A percentile compares a stretch with the other conserved stretches of the same genome.
These are phyloP conservation scores for Carpatolechia fugitivella DNA, from an alignment of 2,888 invertebrate genomes.

Conservation along the genomic window DNA sequence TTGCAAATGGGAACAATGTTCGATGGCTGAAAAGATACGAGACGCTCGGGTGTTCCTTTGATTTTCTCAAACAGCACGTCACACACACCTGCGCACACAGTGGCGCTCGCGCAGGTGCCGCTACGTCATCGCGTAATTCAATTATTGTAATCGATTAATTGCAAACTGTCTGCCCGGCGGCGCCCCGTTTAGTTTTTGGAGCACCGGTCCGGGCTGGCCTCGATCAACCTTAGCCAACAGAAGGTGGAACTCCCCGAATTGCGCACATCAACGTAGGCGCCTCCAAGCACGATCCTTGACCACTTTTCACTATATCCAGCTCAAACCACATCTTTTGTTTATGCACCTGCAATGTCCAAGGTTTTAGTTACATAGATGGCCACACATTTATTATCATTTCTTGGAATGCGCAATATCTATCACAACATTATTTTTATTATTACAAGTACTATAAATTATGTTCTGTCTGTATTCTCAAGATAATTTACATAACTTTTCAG, in stretches of 20 bases:
- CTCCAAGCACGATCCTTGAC: slow-evolving; percentile 39
- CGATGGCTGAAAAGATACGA: slow-evolving; percentile 35
- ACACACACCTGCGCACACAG: slow-evolving; percentile 64
- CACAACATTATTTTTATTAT: too few species aligned
- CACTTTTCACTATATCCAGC: slow-evolving; percentile 34
- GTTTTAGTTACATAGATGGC: slow-evolving; percentile 34
- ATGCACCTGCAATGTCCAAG: slow-evolving; percentile 38
- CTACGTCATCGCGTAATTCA: slow-evolving; percentile 64
- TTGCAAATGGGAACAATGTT: slow-evolving; percentile 51
- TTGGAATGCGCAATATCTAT: not conserved
- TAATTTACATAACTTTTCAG: too few species aligned
- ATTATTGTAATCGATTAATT: slow-evolving; percentile 71
- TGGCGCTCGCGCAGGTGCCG: slow-evolving; percentile 67
- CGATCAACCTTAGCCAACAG: slow-evolving; percentile 18
- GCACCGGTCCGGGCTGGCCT: slow-evolving; percentile 37
- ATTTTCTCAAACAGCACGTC: slow-evolving; percentile 61
- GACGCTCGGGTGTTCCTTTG: slow-evolving; percentile 64
- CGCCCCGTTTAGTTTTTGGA: slow-evolving; percentile 51
- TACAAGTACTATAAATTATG: too few species aligned
- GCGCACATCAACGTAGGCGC: slow-evolving; percentile 9
- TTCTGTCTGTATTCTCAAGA: too few species aligned
- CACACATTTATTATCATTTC: slow-evolving; percentile 22
- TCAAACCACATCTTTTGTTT: slow-evolving; percentile 34
- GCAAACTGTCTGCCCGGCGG: slow-evolving; percentile 54
- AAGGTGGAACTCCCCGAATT: slow-evolving; percentile 7